phyloP scores from a whole-genome alignment of 2,113 vertebrate species.

The Tapirus terrestris region DNA sequence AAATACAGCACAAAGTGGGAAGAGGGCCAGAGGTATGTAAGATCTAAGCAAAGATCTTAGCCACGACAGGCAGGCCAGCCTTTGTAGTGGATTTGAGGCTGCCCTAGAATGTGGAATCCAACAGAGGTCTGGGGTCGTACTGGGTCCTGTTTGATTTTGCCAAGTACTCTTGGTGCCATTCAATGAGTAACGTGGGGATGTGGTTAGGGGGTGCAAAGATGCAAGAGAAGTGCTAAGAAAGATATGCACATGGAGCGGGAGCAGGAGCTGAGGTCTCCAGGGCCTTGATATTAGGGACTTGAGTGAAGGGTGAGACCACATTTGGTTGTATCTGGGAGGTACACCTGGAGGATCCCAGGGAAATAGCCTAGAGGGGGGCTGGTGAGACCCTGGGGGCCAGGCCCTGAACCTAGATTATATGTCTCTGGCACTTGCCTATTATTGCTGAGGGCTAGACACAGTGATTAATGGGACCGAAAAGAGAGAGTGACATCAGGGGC shows the following conservation, averaged over 20 bases:
- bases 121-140: not conserved
- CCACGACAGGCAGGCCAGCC: not conserved
- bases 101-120: too few species aligned
- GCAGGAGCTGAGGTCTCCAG: not conserved
- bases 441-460: not conserved
- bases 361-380: not conserved
- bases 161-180: not conserved
- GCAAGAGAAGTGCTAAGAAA: too few species aligned
- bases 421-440: not conserved
- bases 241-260: not conserved
- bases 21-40: not conserved
- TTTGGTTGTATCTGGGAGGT: not conserved
- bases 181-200: not conserved
- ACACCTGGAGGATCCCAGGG: not conserved
- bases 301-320: too few species aligned
- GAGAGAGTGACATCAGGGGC: not conserved
- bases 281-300: not conserved
- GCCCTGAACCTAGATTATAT: not conserved
- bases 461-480: not conserved
- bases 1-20: not conserved
- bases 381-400: not conserved
- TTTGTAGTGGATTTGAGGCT: not conserved
- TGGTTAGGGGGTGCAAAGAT: too few species aligned
- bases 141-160: not conserved
- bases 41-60: not conserved